Conservation (phyloP, 1,140 invertebrate species). For the Solenopsis invicta region DNA sequence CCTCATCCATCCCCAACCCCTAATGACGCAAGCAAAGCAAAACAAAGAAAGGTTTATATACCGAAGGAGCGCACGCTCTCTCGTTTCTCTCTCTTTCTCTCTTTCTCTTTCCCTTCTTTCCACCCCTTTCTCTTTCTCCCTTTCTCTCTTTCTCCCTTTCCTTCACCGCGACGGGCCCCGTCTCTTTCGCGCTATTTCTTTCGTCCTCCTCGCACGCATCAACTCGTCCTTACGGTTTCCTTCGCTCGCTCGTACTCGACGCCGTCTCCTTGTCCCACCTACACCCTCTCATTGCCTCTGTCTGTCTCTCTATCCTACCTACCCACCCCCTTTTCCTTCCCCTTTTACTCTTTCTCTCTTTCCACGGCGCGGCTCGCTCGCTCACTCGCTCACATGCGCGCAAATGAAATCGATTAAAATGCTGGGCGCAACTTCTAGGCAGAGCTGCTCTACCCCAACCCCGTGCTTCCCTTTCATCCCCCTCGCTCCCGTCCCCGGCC, state of each 20-base stretch:
- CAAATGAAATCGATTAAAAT: constrained; percentile 88
- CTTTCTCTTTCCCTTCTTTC: constrained; percentile 63
- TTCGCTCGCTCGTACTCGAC: constrained; percentile 39
- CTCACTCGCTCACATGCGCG: constrained; percentile 85
- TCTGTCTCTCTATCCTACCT: constrained; percentile 78
- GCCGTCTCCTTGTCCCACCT: constrained; percentile 37
- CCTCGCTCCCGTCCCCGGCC: constrained; percentile 37
- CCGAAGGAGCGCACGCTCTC: constrained; percentile 76
- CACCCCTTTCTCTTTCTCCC: constrained; percentile 60
- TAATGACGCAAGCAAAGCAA: constrained; percentile 87
- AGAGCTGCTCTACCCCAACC: constrained; percentile 75
- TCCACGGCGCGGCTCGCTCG: constrained; percentile 77
- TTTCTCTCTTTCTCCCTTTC: constrained; percentile 55
- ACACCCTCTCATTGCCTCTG: constrained; percentile 58
- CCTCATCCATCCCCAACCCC: constrained; percentile 80
- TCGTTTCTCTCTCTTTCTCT: constrained; percentile 52
- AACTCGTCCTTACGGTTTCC: constrained; percentile 54
- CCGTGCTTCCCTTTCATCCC: constrained; percentile 60
- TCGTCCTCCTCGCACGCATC: constrained; percentile 64
- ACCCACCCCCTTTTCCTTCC: constrained; percentile 42
- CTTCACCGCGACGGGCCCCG: constrained; percentile 41
- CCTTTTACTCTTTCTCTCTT: constrained; percentile 60
- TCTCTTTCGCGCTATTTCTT: constrained; percentile 66
- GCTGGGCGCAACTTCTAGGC: constrained; percentile 87
- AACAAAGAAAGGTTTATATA: constrained; percentile 87